Percentiles rank a stretch among this genome's conserved stretches.
Evolutionary conservation across 2,888 invertebrate species (phyloP).

Genomic region (Drosophila pegasa): DNA sequence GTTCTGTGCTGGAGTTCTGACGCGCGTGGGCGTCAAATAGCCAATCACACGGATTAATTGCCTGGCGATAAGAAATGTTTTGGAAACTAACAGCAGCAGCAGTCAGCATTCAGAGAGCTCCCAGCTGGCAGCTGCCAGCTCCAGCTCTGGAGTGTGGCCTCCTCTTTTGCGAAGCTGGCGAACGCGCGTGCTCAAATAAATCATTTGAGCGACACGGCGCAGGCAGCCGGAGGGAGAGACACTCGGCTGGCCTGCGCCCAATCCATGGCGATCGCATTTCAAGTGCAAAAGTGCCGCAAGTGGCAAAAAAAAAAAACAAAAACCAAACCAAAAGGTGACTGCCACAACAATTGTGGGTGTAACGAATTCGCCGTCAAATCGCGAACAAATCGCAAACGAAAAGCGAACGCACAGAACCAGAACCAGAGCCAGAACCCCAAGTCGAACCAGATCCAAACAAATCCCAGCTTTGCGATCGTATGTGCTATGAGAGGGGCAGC

Average conservation of each 20-base stretch:
- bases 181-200: constrained; percentile 84
- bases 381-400: constrained; percentile 56
- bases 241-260: constrained; percentile 27
- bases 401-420: constrained; percentile 45
- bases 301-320: too few species aligned
- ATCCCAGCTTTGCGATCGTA: constrained; percentile 45
- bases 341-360: constrained; percentile 83
- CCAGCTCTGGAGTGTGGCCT: constrained; percentile 46
- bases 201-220: constrained; percentile 75
- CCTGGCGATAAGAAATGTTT: constrained; percentile 58
- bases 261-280: constrained; percentile 77
- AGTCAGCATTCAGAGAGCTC: neutral
- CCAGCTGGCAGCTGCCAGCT: constrained; percentile 15
- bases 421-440: constrained; percentile 7
- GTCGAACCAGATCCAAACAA: neutral
- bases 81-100: constrained; percentile 39
- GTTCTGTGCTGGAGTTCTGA: constrained; percentile 6
- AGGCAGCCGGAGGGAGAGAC: constrained; percentile 38
- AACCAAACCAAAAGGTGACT: constrained; percentile 54
- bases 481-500: constrained; percentile 55
- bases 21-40: constrained; percentile 66
- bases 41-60: constrained; percentile 76
- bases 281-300: constrained; percentile 83
- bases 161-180: constrained; percentile 26
- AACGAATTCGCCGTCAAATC: constrained; percentile 71